These are phyloP conservation scores for Oryzias curvinotus DNA, from an alignment of 2,113 vertebrate genomes.

Conservation along the genomic window DNA sequence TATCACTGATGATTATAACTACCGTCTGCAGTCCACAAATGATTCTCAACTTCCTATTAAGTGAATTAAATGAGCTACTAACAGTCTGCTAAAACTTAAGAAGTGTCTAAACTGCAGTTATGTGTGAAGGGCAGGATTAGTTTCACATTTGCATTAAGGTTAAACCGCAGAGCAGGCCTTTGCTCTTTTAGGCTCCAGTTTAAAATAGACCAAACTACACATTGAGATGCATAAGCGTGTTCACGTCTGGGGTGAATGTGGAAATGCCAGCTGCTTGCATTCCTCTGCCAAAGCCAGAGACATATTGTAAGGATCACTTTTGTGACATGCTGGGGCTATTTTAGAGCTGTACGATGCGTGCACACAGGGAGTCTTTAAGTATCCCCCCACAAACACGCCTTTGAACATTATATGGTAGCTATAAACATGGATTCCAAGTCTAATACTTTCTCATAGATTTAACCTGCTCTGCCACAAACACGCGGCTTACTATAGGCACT, in stretches of 20 bases:
- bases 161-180: slow-evolving; percentile 6
- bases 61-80: slow-evolving; percentile 48
- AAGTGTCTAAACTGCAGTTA: slow-evolving; percentile 13
- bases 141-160: slow-evolving; percentile 14
- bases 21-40: slow-evolving; percentile 34
- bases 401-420: slow-evolving; percentile 14
- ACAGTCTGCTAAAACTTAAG: slow-evolving; percentile 26
- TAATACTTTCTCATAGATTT: not conserved
- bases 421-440: not conserved
- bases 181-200: slow-evolving; percentile 1
- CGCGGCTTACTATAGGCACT: too few relatives aligned
- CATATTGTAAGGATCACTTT: slow-evolving; percentile 26
- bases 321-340: slow-evolving; percentile 30
- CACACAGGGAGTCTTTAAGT: slow-evolving; percentile 24
- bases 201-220: slow-evolving; percentile 44
- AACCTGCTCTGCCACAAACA: too few relatives aligned
- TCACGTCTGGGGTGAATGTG: slow-evolving; percentile 25
- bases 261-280: slow-evolving; percentile 52
- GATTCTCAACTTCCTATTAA: slow-evolving; percentile 49
- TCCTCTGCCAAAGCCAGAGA: slow-evolving; percentile 38
- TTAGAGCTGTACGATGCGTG: slow-evolving; percentile 12
- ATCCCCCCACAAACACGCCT: slow-evolving; percentile 5
- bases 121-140: slow-evolving; percentile 10
- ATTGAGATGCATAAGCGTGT: not conserved
- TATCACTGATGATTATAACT: slow-evolving; percentile 51